Evolutionary conservation across 2,113 vertebrate genomes (phyloP).

Genomic region (Cololabis saira): DNA sequence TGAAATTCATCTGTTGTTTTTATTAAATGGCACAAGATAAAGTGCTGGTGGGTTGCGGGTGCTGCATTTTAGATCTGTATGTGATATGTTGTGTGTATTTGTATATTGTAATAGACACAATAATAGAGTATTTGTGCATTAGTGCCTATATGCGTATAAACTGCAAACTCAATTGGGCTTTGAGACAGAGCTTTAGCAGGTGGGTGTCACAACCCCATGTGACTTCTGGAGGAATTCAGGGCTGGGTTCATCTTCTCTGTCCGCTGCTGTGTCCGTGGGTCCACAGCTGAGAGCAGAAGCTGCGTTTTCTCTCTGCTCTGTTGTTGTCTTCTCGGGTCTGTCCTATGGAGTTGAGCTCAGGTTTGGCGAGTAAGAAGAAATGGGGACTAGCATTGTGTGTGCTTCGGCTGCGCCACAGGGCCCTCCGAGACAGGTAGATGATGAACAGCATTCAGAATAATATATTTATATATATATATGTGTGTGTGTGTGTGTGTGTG

Average conservation of each 20-base stretch:
- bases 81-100: slow-evolving; percentile 14
- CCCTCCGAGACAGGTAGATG: slow-evolving; percentile 72
- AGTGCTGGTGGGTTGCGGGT: slow-evolving; percentile 1
- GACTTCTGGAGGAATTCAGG: slow-evolving; percentile 62
- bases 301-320: slow-evolving; percentile 1
- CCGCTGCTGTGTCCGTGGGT: slow-evolving; percentile 7
- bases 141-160: background rate
- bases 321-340: slow-evolving; percentile 5
- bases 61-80: slow-evolving; percentile 38
- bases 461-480: too few species aligned
- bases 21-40: too few species aligned
- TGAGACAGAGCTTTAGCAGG: slow-evolving; percentile 49
- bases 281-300: slow-evolving; percentile 12
- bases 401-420: slow-evolving; percentile 78
- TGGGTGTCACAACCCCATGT: slow-evolving; percentile 68
- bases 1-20: too few species aligned
- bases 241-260: slow-evolving; percentile 40
- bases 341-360: slow-evolving; percentile 65
- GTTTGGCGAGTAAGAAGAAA: slow-evolving; percentile 51
- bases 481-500: too few species aligned
- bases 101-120: slow-evolving; percentile 2
- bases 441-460: background rate
- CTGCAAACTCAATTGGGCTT: slow-evolving; percentile 6
- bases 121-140: slow-evolving; percentile 13
- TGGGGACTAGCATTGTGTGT: slow-evolving; percentile 75